These are phyloP conservation scores for Telmatochromis brachygnathus DNA, from an alignment of 2,113 vertebrate species.

Conservation along the genomic window DNA sequence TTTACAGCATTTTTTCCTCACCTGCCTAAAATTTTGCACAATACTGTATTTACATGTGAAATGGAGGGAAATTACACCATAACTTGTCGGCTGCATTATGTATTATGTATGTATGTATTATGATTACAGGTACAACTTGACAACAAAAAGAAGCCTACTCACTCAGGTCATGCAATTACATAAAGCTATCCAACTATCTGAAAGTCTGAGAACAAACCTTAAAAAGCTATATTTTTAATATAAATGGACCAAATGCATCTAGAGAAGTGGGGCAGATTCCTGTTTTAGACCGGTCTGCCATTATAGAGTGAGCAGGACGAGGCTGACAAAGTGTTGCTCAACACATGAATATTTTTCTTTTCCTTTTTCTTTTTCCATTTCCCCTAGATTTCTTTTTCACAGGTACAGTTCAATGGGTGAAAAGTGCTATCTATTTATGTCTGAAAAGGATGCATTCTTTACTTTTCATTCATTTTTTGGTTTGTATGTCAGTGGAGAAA, in stretches of 20 bases:
- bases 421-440: not conserved
- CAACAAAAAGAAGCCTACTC: not conserved
- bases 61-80: not conserved
- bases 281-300: not conserved
- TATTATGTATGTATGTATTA: not conserved
- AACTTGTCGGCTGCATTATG: not conserved
- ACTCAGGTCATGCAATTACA: not conserved
- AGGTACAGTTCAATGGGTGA: not conserved
- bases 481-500: not conserved
- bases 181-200: not conserved
- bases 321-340: not conserved
- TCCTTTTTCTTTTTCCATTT: not conserved
- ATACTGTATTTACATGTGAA: not conserved
- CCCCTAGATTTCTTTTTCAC: not conserved
- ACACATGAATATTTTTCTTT: not conserved
- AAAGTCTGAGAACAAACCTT: not conserved
- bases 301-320: not conserved
- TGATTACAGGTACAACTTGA: not conserved
- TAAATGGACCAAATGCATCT: not conserved
- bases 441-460: not conserved
- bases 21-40: not conserved
- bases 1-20: not conserved
- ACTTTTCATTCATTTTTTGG: not conserved
- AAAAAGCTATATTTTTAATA: not conserved
- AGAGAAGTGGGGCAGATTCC: not conserved